Base-by-base conservation (phyloP, 2,888 invertebrate genomes). In the Saturnia pavonia region DNA sequence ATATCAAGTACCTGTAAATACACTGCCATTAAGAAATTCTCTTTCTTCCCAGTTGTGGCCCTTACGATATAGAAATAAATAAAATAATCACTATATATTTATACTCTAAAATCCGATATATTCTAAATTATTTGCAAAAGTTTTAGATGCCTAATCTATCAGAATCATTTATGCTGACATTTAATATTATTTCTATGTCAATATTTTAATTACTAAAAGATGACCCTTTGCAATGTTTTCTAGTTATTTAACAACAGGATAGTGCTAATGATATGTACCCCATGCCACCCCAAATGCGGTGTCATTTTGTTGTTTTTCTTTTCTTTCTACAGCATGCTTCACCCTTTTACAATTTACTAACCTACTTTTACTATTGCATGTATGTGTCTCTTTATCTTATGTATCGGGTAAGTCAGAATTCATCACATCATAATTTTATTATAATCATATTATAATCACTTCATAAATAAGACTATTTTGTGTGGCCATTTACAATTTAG, bases 161-260 rank as follows among this genome's bases (percentile, higher is more conserved):
- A 48, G 6, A 40, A n/a, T 12, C 2, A 19, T 1, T 66, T 19
- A 19, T 34, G 34, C 34, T 34, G 34, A 34, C 34, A 4, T 34
- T 34, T 34, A 34, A 4, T 34, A 34, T 34, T 34, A 34, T 34
- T 79, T 82, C 81, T 73, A 82, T 79, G 81, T 83, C 77, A 75
- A 81, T 80, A 73, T 75, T 78, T 75, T 71, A 74, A 79, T 81
- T 83, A 82, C 9, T 81, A 75, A 74, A 76, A 82, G 77, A 83
- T 83, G 84, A 85, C 88, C 91, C 93, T 94, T 93, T 94, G 94
- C 94, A 94, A 93, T 94, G 94, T 94, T 94, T 94, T 92, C 94
- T 86, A 87, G 85, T 74, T 76, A 78, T 75, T 77, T 77, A 82
- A 86, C 82, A 85, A 83, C 82, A 85, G 76, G 79, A 84, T 83